Evolutionary conservation across 2,888 invertebrate genomes (phyloP).

Genomic region (Epistrophe grossulariae): DNA sequence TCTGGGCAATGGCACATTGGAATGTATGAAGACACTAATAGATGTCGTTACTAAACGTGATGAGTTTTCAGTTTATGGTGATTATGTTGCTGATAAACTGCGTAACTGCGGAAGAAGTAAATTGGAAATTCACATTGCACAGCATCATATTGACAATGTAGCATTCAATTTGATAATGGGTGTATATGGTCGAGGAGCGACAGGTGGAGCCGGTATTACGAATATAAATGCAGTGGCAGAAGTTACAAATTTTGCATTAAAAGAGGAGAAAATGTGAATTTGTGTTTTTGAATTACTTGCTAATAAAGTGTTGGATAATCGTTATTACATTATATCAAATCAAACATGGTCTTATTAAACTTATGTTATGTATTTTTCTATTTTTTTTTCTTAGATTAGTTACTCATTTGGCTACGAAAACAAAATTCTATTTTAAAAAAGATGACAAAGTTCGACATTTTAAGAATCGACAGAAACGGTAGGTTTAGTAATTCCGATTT

Average conservation of each 20-base stretch:
- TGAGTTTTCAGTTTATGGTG: constrained; percentile 44
- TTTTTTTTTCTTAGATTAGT: not conserved
- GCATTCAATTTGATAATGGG: constrained; percentile 51
- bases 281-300: not conserved
- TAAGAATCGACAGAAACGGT: no score
- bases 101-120: constrained; percentile 23
- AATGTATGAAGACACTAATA: constrained; percentile 36
- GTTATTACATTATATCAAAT: not conserved
- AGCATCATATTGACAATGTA: constrained; percentile 45
- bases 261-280: constrained; percentile 16
- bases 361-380: not conserved
- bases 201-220: not conserved
- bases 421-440: no score
- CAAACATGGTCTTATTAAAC: not conserved
- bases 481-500: no score
- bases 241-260: not conserved
- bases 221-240: not conserved
- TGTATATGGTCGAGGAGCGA: constrained; percentile 32
- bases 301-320: not conserved
- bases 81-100: constrained; percentile 43
- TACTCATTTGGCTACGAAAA: no score
- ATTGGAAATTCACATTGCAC: constrained; percentile 38
- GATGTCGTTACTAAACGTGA: constrained; percentile 43
- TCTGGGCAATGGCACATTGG: not conserved
- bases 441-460: no score